Evolutionary conservation across 2,797 vertebrate species (phyloP).

Genomic region (Oreortyx pictus): DNA sequence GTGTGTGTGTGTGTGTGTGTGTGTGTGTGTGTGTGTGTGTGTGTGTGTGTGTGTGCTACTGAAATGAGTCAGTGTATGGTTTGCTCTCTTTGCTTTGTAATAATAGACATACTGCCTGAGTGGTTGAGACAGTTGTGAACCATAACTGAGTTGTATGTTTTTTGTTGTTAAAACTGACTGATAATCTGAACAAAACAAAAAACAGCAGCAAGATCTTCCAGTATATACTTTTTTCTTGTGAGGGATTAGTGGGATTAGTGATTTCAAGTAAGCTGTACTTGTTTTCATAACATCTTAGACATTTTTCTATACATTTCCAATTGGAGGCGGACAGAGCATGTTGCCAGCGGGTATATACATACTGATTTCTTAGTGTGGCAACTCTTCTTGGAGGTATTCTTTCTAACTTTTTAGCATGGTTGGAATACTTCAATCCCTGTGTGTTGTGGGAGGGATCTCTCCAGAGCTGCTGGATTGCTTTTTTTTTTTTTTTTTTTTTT

Average conservation of each 20-base stretch:
- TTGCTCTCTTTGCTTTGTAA: accelerated
- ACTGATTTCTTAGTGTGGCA: not conserved
- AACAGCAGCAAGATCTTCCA: not conserved
- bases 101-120: not conserved
- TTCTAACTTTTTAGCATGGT: not conserved
- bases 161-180: too few species aligned
- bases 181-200: too few species aligned
- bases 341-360: not conserved
- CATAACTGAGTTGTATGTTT: too few species aligned
- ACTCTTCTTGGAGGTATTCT: not conserved
- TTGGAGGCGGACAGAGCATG: not conserved
- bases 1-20: not conserved
- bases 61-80: not conserved
- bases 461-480: not conserved
- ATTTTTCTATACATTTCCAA: not conserved
- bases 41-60: not conserved
- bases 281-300: not conserved
- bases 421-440: not conserved
- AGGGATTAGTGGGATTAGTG: not conserved
- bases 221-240: not conserved
- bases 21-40: not conserved
- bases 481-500: not conserved
- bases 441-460: not conserved
- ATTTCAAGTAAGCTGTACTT: not conserved
- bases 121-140: not conserved